Conservation (phyloP, 2,113 vertebrate species). For the Melanostigma gelatinosum region DNA sequence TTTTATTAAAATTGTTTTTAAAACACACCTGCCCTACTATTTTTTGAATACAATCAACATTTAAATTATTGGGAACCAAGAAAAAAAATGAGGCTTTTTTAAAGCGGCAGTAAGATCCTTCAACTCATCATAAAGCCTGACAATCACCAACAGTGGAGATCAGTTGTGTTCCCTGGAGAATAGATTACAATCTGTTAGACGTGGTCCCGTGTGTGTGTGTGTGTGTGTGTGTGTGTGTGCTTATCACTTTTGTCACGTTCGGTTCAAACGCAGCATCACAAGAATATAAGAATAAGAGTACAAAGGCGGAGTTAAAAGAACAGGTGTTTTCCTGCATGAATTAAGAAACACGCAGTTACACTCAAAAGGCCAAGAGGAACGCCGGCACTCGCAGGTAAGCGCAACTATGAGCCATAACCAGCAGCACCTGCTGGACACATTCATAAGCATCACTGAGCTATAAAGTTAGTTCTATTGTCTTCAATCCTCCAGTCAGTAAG, state of each 20-base stretch:
- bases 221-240: no score
- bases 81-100: not conserved
- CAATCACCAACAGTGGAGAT: no score
- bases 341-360: slow-evolving; percentile 39
- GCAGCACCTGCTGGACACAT: slow-evolving; percentile 39
- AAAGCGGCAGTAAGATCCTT: not conserved
- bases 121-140: no score
- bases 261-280: not conserved
- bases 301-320: slow-evolving; percentile 34
- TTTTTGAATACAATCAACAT: not conserved
- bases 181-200: not conserved
- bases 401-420: slow-evolving; percentile 11
- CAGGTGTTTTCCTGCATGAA: slow-evolving; percentile 1
- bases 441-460: slow-evolving; percentile 27
- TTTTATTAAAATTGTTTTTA: not conserved
- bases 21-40: not conserved
- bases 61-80: not conserved
- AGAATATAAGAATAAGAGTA: slow-evolving; percentile 22
- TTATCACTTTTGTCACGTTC: no score
- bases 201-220: no score
- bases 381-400: slow-evolving; percentile 23
- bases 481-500: slow-evolving; percentile 23
- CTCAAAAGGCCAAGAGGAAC: slow-evolving; percentile 48
- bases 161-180: not conserved
- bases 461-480: slow-evolving; percentile 3